A percentile compares a stretch with the other conserved stretches of the same genome.
phyloP scores from a whole-genome alignment of 2,888 invertebrate species.

The Thalpophila matura region DNA sequence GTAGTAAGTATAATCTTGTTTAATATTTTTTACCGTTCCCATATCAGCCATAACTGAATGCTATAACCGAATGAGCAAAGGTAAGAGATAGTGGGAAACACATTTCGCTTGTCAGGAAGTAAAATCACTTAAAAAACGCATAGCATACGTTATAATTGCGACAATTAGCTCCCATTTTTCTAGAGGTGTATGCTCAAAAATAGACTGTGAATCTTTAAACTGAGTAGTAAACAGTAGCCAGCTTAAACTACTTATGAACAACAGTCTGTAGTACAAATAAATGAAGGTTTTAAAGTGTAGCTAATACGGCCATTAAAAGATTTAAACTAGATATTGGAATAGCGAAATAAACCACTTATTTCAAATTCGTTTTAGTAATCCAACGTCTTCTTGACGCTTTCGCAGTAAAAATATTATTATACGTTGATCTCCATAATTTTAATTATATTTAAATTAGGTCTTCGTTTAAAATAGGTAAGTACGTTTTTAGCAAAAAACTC shows the following conservation, averaged over 20 bases:
- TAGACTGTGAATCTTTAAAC: no score
- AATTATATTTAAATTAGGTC: no score
- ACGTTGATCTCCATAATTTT: no score
- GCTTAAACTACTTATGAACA: no score
- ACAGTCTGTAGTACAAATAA: neutral
- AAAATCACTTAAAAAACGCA: slow-evolving; percentile 1
- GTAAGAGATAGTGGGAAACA: neutral
- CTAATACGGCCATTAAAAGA: neutral
- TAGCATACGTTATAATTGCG: slow-evolving; percentile 6
- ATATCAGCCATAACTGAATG: neutral
- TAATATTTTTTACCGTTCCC: neutral
- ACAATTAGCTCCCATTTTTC: neutral
- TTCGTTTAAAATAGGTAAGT: no score
- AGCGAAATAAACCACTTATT: slow-evolving; percentile 11
- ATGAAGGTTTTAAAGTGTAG: neutral
- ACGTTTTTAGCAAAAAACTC: slow-evolving; percentile 19
- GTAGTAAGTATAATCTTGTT: no score
- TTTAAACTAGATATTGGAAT: slow-evolving; percentile 6
- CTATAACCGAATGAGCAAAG: neutral
- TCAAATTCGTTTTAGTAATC: slow-evolving; percentile 13
- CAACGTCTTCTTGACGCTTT: neutral
- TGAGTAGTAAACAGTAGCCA: no score
- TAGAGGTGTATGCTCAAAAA: no score
- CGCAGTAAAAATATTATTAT: no score
- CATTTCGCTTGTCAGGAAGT: neutral